Evolutionary conservation across 2,113 vertebrate genomes (phyloP).

Genomic region (Vulpes lagopus): DNA sequence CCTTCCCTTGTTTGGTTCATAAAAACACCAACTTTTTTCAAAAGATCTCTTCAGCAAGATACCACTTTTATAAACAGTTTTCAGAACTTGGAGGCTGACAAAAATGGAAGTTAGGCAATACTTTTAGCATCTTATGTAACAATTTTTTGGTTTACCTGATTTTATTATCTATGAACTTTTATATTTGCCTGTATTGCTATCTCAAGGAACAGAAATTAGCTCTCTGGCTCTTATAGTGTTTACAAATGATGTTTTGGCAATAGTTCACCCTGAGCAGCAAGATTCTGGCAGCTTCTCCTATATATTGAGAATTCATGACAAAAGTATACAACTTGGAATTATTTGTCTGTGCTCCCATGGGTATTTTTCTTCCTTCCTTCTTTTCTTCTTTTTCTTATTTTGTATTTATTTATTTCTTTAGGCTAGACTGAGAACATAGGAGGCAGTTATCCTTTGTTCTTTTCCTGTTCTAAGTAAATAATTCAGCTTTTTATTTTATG

Average conservation of each 20-base stretch:
- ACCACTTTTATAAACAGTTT: neutral
- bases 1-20: neutral
- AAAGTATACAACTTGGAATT: neutral
- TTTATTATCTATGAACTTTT: conserved; percentile 49
- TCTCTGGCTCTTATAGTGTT: neutral
- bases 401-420: neutral
- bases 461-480: neutral
- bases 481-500: neutral
- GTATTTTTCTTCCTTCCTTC: neutral
- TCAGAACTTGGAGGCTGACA: neutral
- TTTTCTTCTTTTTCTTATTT: neutral
- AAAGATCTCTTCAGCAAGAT: neutral
- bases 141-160: conserved; percentile 18
- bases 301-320: neutral
- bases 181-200: conserved; percentile 39
- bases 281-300: conserved; percentile 21
- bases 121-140: conserved; percentile 26
- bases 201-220: conserved; percentile 55
- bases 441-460: neutral
- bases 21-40: neutral
- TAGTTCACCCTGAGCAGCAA: neutral
- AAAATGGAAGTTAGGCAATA: neutral
- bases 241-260: conserved; percentile 66
- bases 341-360: neutral
- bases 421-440: neutral